Evolutionary conservation across 2,888 invertebrate genomes (phyloP).

Genomic region (Theretra japonica): DNA sequence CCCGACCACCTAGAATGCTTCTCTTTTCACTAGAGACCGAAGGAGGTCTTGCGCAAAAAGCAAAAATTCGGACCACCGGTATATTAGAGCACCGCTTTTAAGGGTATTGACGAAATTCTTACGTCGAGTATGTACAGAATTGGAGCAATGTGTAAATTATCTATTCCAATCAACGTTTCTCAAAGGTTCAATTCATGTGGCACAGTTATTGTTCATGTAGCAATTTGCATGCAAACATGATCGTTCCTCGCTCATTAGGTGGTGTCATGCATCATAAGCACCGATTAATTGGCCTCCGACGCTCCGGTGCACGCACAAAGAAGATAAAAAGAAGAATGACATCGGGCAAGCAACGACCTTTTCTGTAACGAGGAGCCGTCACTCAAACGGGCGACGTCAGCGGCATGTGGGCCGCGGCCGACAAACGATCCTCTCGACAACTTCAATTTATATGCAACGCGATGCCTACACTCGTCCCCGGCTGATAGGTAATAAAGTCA

Average conservation of each 20-base stretch:
- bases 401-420: constrained; percentile 32
- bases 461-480: constrained; percentile 53
- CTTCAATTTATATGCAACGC: constrained; percentile 74
- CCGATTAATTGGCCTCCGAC: constrained; percentile 77
- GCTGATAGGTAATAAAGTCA: constrained; percentile 58
- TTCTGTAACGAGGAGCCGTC: constrained; percentile 77
- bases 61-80: constrained; percentile 48
- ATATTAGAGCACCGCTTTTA: constrained; percentile 36
- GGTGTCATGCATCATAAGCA: constrained; percentile 76
- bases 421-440: constrained; percentile 60
- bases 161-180: neutral
- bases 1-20: constrained; percentile 49
- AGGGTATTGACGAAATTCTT: constrained; percentile 18
- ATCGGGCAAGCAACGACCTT: constrained; percentile 72
- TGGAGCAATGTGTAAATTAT: constrained; percentile 13
- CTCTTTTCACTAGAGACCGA: constrained; percentile 32
- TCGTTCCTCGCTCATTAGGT: constrained; percentile 65
- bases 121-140: neutral
- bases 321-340: constrained; percentile 59
- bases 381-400: constrained; percentile 54
- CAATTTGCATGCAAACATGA: constrained; percentile 54
- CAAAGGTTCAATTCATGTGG: neutral
- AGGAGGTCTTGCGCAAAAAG: constrained; percentile 54
- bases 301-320: constrained; percentile 56
- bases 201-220: constrained; percentile 37